Evolutionary conservation across 2,797 vertebrate species (phyloP), one percentile per base, ranked within the genome.

Genomic region (Lutjanus argentimaculatus): DNA sequence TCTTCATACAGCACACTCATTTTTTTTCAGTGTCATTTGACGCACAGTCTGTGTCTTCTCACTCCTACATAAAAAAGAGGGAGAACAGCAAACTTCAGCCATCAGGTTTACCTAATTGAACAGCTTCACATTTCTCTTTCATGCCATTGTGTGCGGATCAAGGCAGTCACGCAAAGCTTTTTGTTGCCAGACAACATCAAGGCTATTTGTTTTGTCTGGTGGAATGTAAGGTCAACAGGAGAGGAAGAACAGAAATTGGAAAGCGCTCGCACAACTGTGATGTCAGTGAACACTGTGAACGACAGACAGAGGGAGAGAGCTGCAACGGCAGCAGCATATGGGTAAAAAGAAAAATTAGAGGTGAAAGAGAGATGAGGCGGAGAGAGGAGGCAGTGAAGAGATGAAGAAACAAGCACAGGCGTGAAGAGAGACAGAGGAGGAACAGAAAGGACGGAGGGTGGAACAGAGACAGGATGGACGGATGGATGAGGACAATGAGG

Each of bases 191-290:
- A 92, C 90, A 86, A 89, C 87, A 88, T 91, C 87, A 88, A 91
- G 89, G 89, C 93, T 93, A 90, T 95, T 95, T 95, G 93, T 94
- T 95, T 95, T 94, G 93, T 94, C 93, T 93, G 82, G 77, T 40
- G 79, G 91, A 94, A 93, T 92, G 91, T 92, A 80, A 94, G 94
- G 93, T 95, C 94, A 95, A 89, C 67, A 65, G 88, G 72, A 90
- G 86, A 89, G 80, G 89, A 85, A 92, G 83, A 90, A 82, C 42
- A 90, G 89, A 90, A 91, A 95, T 94, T 95, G 93, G 89, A 95
- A 92, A 94, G 91, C 73, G 71, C 85, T 87, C 22, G 69, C 83
- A 71, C 90, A 85, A 85, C 87, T 80, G 85, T 52, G 79, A 89
- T 91, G 90, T 92, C 90, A 88, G 45, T 75, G 88, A 93, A 76